Evolutionary conservation across 2,888 invertebrate species (phyloP).

Genomic region (Atherix ibis): DNA sequence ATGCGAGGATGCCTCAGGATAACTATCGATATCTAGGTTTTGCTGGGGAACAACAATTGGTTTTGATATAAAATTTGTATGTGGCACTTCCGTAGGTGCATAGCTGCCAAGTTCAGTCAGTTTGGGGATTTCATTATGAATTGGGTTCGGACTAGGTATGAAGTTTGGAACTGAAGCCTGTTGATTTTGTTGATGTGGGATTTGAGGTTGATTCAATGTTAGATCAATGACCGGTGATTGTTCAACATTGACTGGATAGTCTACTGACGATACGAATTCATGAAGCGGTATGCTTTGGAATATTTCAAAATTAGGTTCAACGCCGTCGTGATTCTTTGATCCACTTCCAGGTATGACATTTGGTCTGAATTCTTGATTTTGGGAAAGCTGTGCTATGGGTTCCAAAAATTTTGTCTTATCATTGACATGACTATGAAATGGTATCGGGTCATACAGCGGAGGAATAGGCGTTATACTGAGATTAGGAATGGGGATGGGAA

Average conservation of each 20-base stretch:
- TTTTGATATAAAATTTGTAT: constrained; percentile 17
- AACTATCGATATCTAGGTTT: constrained; percentile 35
- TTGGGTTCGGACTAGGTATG: constrained; percentile 1
- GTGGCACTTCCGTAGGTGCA: constrained; percentile 4
- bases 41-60: constrained; percentile 26
- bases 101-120: constrained; percentile 9
- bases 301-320: constrained; percentile 35
- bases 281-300: constrained; percentile 49
- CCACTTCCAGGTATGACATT: constrained; percentile 10
- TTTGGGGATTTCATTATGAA: constrained; percentile 6
- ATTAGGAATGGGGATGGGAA: constrained; percentile 47
- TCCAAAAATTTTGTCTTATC: neutral
- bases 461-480: constrained; percentile 44
- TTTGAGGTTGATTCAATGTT: constrained; percentile 33
- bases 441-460: constrained; percentile 45
- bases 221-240: constrained; percentile 38
- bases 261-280: constrained; percentile 52
- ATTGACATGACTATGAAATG: constrained; percentile 28
- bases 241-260: constrained; percentile 54
- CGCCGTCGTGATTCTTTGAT: constrained; percentile 3
- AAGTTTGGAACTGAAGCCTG: constrained; percentile 1
- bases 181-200: constrained; percentile 4
- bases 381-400: neutral
- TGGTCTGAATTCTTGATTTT: constrained; percentile 14
- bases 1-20: constrained; percentile 32